Evolutionary conservation across 2,113 vertebrate species (phyloP), one percentile per base, ranked within the genome.

Genomic region (Malurus melanocephalus): DNA sequence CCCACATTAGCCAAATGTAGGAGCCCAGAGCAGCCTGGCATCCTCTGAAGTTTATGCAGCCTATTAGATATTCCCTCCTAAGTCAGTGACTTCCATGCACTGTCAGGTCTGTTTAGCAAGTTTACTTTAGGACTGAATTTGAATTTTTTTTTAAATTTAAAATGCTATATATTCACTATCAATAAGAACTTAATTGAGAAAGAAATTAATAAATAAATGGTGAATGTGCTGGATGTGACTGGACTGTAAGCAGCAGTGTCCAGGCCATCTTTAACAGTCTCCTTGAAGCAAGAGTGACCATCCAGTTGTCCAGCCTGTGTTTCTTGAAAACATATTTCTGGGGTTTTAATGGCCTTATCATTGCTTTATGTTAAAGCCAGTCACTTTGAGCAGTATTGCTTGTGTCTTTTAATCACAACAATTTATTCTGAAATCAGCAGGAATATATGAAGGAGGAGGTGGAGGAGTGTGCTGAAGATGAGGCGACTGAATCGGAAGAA

Each of bases 401-500:
- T 62, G 7, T 45, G 26, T 72, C 20, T 77, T 85, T 43, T 90
- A 75, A 69, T 93, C 32, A 33, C 28, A 66, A 46, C 5, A 11
- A 53, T 68, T 82, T 90, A 32, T 59, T 93, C 45, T 93, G 27
- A 20, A 72, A 74, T 52, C 77, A 97, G 97, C 95, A 93, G 93
- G 95, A 94, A 91, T 97, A 95, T 98, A 97, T 97, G 97, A 97
- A 93, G 96, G 92, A 97, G 92, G 79, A 93, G 65, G 88, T 68
- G 80, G 94, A 90, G 67, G 80, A 88, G 78, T 66, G 91, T 94
- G 59, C 93, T 95, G 95, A 98, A 97, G 92, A 98, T 99, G 99
- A 99, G 98, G 98, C 98, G 99, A 85, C 95, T 99, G 97, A 98
- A 98, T 95, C 98, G 97, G 94, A 99, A 98, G 97, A 99, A 99